Conservation (phyloP, 1,140 invertebrate species). For the Vanessa tameamea region DNA sequence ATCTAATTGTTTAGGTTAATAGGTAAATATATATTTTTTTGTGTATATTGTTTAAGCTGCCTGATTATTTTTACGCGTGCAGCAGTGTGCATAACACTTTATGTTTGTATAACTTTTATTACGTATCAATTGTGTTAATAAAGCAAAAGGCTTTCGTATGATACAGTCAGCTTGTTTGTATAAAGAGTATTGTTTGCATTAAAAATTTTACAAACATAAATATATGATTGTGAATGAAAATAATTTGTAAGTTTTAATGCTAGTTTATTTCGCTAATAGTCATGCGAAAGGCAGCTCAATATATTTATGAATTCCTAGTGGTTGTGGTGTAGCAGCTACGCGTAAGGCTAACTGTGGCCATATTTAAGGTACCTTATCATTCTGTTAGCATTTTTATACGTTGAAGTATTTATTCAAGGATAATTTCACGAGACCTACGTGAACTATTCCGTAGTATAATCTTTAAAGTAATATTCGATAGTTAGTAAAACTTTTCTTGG, state of each 20-base stretch:
- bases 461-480: conserved; percentile 15
- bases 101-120: conserved; percentile 16
- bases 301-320: conserved; percentile 41
- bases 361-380: conserved; percentile 47
- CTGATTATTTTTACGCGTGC: conserved; percentile 4
- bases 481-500: conserved; percentile 47
- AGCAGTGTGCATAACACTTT: not conserved
- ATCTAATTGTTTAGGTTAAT: conserved; percentile 14
- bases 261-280: conserved; percentile 34
- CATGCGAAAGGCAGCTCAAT: conserved; percentile 56
- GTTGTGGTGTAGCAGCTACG: conserved; percentile 43
- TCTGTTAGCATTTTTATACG: conserved; percentile 37
- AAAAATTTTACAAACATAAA: conserved; percentile 9
- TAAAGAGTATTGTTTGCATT: not conserved
- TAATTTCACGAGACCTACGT: not conserved
- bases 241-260: conserved; percentile 3
- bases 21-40: not conserved
- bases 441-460: not conserved
- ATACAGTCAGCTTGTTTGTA: too few species aligned
- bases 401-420: not conserved
- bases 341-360: conserved; percentile 39
- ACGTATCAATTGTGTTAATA: too few species aligned
- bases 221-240: not conserved
- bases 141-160: too few species aligned
- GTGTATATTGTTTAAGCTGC: conserved; percentile 1